Evolutionary conservation across 30 jellyfish, hydroid and myxozoan genomes (phyloP), one percentile per base, ranked within the genome.

Genomic region (Clytia hemisphaerica): DNA sequence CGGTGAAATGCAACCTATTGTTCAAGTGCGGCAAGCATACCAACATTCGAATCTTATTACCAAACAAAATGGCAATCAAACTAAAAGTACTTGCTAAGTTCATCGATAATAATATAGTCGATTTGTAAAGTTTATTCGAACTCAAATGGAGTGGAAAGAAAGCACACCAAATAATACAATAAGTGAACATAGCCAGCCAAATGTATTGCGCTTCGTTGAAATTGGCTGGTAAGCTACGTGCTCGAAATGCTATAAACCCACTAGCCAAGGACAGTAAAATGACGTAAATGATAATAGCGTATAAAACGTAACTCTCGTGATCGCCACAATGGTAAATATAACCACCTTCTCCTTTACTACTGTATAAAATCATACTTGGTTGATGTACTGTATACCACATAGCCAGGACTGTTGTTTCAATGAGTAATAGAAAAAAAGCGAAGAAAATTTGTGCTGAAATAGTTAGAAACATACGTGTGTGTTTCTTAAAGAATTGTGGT

Each of bases 201-300:
- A 84, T 71, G 81, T 78, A 84, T 42, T 71, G 77, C n/a, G 95
- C 92, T 37, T 84, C 95, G 73, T 76, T 84, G 67, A 75, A 76
- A 18, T 74, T 83, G 42, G 76, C 92, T 22, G 95, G 95, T 26
- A 84, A 77, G 36, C 74, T 84, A 14, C 95, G 68, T 1, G 95
- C 85, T 29, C 71, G 82, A 69, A 84, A 84, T 48, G 95, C 95
- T 83, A 84, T 33, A n/a, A 68, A 73, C 54, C 95, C 78, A 53
- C 95, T 75, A 0, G 76, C 78, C 4, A 84, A 46, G 49, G 92
- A 68, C 14, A 84, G 65, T 30, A 77, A 57, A 2, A 76, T 31
- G 18, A 84, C 67, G 45, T 84, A 84, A 31, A 38, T 51, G 0
- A 79, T 62, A 10, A 75, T 45, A 14, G 25, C 62, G 29, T 65